Evolutionary conservation across 2,797 vertebrate species (phyloP).

Genomic region (Yasuhikotakia modesta): DNA sequence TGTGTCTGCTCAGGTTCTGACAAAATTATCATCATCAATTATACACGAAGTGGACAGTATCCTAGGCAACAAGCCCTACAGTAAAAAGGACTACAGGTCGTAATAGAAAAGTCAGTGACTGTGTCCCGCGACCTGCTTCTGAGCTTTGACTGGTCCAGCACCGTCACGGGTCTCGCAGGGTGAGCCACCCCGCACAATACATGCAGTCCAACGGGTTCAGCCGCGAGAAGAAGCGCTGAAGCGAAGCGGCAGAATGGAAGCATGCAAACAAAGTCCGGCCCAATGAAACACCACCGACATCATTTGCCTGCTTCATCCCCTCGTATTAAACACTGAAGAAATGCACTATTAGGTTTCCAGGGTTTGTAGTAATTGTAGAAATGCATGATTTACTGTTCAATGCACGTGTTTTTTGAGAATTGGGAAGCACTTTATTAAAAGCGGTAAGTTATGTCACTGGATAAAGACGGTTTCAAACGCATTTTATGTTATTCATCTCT

Average conservation of each 20-base stretch:
- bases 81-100: constrained; percentile 99
- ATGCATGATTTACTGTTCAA: constrained; percentile 49
- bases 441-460: constrained; percentile 7
- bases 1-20: constrained; percentile 84
- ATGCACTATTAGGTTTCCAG: constrained; percentile 44
- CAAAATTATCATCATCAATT: constrained; percentile 95
- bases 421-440: no score
- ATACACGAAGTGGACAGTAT: constrained; percentile 97
- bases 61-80: constrained; percentile 99
- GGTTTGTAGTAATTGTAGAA: constrained; percentile 21
- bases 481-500: constrained; percentile 1
- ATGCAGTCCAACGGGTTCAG: constrained; percentile 31
- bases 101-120: constrained; percentile 64
- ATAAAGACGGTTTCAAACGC: no score
- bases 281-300: constrained; percentile 22
- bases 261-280: constrained; percentile 24
- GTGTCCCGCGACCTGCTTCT: constrained; percentile 24
- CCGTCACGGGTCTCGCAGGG: constrained; percentile 43
- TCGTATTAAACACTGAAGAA: constrained; percentile 33
- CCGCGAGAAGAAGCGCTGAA: constrained; percentile 7
- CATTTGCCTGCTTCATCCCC: constrained; percentile 41
- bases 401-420: constrained; percentile 55
- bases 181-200: constrained; percentile 24
- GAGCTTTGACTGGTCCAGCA: constrained; percentile 53
- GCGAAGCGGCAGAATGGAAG: constrained; percentile 25